Evolutionary conservation across 2,113 vertebrate genomes (phyloP), one percentile per base, ranked within the genome.

Genomic region (Entelurus aequoreus): DNA sequence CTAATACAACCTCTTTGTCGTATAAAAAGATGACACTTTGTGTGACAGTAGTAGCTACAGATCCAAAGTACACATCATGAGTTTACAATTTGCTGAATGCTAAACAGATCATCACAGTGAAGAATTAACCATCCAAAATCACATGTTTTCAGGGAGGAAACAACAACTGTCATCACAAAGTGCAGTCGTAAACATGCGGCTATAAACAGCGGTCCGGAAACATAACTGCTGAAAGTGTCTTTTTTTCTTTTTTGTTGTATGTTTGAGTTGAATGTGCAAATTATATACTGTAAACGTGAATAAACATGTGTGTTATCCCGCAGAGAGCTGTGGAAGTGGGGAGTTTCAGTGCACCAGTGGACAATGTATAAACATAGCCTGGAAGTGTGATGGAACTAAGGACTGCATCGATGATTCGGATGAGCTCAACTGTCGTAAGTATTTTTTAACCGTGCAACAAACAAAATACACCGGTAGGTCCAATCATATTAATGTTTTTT

Each of bases 371-470:
- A 1, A 84, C 61, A 76, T 48, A 54, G 66, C 40, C 15, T 88
- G 88, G 89, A 80, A 65, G 42, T 89, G 89, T 63, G 88, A 90
- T 49, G 88, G 87, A 47, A 82, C 82, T 0, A 87, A 87, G 48
- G 89, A 90, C 63, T 90, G 89, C 54, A 57, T 71, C 8, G 89
- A 89, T 12, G 81, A 89, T 74, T 86, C 87, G 2, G 89, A 90
- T 72, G 89, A 90, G 66, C 67, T 66, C 19, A 88, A 83, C 70
- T 90, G 89, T 61, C 80, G 88, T 89, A 71, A 88, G 88, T 86
- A 38, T 66, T 35, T 46, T 46, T 46, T 42, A 8, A 8, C 7
- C 3, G 8, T 10, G 8, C 40, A 9, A 8, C 6, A 40, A 40
- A 40, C 1, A 40, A 40, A 40, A 6, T 6, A 40, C 38, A 40